These are phyloP conservation scores for Piezodorus guildinii DNA, from an alignment of 1,140 invertebrate species.

Conservation along the genomic window DNA sequence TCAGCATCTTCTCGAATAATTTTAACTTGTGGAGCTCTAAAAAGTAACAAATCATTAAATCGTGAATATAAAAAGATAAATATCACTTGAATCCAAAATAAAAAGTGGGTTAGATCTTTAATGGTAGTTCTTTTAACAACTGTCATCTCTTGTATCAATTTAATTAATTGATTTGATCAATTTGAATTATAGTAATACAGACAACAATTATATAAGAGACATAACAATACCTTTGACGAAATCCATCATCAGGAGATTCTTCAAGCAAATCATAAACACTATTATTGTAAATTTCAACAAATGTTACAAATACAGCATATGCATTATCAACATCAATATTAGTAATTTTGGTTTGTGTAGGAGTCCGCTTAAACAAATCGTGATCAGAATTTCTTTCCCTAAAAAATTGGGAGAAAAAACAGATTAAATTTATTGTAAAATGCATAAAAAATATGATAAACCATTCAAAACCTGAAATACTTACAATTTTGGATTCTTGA, in stretches of 20 bases:
- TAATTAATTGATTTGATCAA: no score
- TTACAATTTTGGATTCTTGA: slow-evolving; percentile 2
- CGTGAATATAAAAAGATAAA: no score
- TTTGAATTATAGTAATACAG: no score
- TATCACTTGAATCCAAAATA: no score
- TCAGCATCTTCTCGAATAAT: slow-evolving; percentile 62
- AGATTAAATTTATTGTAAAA: slow-evolving; percentile 30
- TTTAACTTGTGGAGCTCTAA: slow-evolving; percentile 45
- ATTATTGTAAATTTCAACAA: slow-evolving; percentile 97
- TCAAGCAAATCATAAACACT: slow-evolving; percentile 92
- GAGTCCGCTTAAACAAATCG: slow-evolving; percentile 33
- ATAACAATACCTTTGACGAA: slow-evolving; percentile 33
- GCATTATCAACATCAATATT: slow-evolving; percentile 67
- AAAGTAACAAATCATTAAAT: no score
- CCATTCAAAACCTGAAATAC: not conserved
- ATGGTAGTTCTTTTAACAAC: no score
- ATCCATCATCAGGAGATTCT: slow-evolving; percentile 36
- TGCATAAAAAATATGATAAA: slow-evolving; percentile 27
- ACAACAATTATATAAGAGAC: no score
- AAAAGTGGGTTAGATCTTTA: no score
- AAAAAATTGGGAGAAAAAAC: not conserved
- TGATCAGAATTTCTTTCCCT: slow-evolving; percentile 32
- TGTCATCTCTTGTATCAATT: no score
- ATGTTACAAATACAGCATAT: slow-evolving; percentile 89
- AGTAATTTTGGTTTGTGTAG: slow-evolving; percentile 47